Percentiles rank a stretch among this genome's conserved stretches.
Conservation (phyloP, 1,140 invertebrate genomes). For the Tetraneura akinire region DNA sequence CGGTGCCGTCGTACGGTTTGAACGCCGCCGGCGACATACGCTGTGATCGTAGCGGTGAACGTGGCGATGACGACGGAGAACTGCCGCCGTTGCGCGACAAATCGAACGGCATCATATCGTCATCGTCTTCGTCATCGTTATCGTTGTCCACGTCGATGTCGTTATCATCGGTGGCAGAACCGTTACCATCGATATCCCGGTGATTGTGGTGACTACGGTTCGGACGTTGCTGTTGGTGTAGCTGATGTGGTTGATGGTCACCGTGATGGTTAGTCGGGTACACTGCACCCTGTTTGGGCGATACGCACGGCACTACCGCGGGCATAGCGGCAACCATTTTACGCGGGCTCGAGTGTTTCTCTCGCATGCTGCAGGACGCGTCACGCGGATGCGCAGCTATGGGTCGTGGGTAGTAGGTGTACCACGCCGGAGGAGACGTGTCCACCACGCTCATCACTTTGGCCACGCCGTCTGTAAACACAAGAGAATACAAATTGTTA, state of each 20-base stretch:
- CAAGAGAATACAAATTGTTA: background rate
- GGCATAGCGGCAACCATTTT: conserved; percentile 67
- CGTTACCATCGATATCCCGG: conserved; percentile 48
- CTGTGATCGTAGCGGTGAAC: conserved; percentile 54
- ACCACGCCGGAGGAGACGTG: conserved; percentile 56
- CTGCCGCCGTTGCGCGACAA: conserved; percentile 8
- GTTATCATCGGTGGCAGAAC: conserved; percentile 53
- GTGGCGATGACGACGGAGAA: conserved; percentile 54
- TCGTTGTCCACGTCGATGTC: background rate
- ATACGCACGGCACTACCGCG: conserved; percentile 63
- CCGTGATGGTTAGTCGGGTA: conserved; percentile 67
- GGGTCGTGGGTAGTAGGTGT: conserved; percentile 56
- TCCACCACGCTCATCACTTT: conserved; percentile 57
- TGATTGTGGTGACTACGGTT: background rate
- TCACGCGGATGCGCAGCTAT: conserved; percentile 36
- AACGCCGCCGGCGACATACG: conserved; percentile 60
- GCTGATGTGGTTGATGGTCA: conserved; percentile 57
- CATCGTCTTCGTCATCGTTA: background rate
- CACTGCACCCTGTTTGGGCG: conserved; percentile 72
- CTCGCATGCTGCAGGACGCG: conserved; percentile 65
- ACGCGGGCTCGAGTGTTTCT: conserved; percentile 76
- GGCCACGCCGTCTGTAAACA: conserved; percentile 52
- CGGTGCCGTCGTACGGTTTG: conserved; percentile 59
- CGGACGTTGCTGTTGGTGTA: background rate
- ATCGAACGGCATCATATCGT: conserved; percentile 20